phyloP scores from a whole-genome alignment of 2,797 vertebrate species.

The Myripristis murdjan region DNA sequence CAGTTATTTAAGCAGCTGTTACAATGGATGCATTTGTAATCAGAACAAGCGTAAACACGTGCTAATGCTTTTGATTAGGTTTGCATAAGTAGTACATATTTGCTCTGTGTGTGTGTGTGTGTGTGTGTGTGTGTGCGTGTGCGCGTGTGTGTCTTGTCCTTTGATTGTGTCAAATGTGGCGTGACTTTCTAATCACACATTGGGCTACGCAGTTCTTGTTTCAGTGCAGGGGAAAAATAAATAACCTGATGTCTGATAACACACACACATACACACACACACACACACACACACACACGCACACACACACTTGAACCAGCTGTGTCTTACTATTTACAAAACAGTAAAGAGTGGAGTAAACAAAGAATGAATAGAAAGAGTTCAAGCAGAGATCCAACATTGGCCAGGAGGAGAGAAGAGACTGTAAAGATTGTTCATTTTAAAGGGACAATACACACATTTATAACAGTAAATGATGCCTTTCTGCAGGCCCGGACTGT shows the following conservation, averaged over 20 bases:
- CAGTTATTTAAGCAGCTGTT: no score
- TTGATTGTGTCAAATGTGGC: slow-evolving; percentile 58
- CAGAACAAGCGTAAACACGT: slow-evolving; percentile 45
- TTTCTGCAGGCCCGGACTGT: no score
- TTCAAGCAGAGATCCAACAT: not conserved
- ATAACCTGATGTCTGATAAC: slow-evolving; percentile 26
- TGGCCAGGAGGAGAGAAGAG: no score
- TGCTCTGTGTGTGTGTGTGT: slow-evolving; percentile 3
- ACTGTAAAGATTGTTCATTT: no score
- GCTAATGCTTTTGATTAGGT: slow-evolving; percentile 28
- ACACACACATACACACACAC: not conserved
- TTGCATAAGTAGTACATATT: slow-evolving; percentile 1
- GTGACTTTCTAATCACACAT: slow-evolving; percentile 58
- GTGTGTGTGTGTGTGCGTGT: not conserved
- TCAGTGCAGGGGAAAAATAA: slow-evolving; percentile 13
- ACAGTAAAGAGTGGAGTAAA: not conserved
- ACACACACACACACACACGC: not conserved
- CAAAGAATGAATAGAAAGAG: not conserved
- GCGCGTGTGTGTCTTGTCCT: slow-evolving; percentile 8
- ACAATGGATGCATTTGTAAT: slow-evolving; percentile 39
- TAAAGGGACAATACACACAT: no score
- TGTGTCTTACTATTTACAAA: not conserved
- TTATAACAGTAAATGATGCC: no score
- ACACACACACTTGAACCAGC: not conserved
- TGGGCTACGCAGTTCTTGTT: slow-evolving; percentile 23